Evolutionary conservation across 2,797 vertebrate species (phyloP).

Genomic region (Nannoperca australis): DNA sequence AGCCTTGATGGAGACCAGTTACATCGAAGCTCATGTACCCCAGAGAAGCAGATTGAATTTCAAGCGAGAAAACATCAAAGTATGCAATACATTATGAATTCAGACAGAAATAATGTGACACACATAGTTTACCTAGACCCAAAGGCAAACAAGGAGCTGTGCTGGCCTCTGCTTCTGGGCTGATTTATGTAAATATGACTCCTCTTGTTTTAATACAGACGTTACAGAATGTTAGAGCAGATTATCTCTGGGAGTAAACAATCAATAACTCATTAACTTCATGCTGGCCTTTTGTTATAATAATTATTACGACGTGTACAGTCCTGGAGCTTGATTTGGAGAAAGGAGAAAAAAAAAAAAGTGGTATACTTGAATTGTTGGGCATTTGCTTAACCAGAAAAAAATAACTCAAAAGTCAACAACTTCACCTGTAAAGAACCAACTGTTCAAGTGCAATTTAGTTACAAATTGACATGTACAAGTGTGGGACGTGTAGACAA

Average conservation of each 20-base stretch:
- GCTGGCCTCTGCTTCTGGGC: constrained; percentile 37
- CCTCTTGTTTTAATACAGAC: constrained; percentile 70
- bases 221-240: constrained; percentile 62
- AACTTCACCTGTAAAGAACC: constrained; percentile 19
- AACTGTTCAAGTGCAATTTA: constrained; percentile 27
- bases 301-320: constrained; percentile 61
- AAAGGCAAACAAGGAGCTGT: constrained; percentile 59
- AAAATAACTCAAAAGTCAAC: constrained; percentile 15
- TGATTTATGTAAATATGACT: constrained; percentile 67
- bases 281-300: constrained; percentile 60
- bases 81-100: constrained; percentile 48
- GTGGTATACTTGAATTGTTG: constrained; percentile 70
- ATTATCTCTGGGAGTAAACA: constrained; percentile 71
- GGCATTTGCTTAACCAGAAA: constrained; percentile 67
- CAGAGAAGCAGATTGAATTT: constrained; percentile 54
- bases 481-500: constrained; percentile 11
- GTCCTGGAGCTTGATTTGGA: constrained; percentile 59
- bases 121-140: constrained; percentile 51
- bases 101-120: constrained; percentile 51
- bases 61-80: constrained; percentile 60
- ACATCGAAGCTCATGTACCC: constrained; percentile 48
- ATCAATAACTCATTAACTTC: constrained; percentile 77
- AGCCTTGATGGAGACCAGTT: constrained; percentile 73
- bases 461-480: constrained; percentile 5
- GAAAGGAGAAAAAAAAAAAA: constrained; percentile 11